Conservation (phyloP, 2,888 invertebrate species). For the Caenorhabditis sp. region DNA sequence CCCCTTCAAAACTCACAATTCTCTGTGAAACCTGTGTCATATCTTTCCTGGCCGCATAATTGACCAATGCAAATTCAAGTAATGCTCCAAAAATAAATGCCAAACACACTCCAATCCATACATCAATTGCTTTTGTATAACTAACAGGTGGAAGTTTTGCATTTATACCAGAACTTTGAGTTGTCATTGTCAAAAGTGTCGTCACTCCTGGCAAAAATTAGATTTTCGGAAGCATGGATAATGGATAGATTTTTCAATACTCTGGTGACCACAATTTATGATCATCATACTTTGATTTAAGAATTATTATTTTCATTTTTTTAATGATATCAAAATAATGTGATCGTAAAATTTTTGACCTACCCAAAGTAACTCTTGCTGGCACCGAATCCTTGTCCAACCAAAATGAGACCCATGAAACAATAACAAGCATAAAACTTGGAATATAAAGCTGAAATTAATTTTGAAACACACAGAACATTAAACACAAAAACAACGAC, state of each 20-base stretch:
- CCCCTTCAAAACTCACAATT: constrained; percentile 18
- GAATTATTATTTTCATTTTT: too few species aligned
- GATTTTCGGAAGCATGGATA: too few species aligned
- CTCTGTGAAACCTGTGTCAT: constrained; percentile 49
- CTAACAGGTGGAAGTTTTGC: constrained; percentile 69
- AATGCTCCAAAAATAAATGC: constrained; percentile 69
- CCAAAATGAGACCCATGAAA: constrained; percentile 63
- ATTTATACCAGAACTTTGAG: constrained; percentile 75
- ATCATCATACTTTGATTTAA: too few species aligned
- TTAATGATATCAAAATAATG: too few species aligned
- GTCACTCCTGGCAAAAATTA: too few species aligned
- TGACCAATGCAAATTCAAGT: constrained; percentile 69
- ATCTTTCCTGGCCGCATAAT: constrained; percentile 67
- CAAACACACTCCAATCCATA: constrained; percentile 69
- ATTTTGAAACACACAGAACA: constrained; percentile 90
- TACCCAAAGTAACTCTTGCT: constrained; percentile 69
- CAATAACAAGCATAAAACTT: constrained; percentile 87
- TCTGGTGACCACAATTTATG: too few species aligned
- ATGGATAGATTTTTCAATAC: too few species aligned
- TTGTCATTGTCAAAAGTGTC: constrained; percentile 92
- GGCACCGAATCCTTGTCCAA: constrained; percentile 71
- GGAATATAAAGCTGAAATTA: constrained; percentile 91
- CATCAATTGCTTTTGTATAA: constrained; percentile 64
- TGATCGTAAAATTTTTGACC: background rate
- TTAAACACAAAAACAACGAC: constrained; percentile 89